A percentile compares a stretch with the other conserved stretches of the same genome.
phyloP scores from a whole-genome alignment of 2,888 invertebrate species.

The Cyaniris semiargus region DNA sequence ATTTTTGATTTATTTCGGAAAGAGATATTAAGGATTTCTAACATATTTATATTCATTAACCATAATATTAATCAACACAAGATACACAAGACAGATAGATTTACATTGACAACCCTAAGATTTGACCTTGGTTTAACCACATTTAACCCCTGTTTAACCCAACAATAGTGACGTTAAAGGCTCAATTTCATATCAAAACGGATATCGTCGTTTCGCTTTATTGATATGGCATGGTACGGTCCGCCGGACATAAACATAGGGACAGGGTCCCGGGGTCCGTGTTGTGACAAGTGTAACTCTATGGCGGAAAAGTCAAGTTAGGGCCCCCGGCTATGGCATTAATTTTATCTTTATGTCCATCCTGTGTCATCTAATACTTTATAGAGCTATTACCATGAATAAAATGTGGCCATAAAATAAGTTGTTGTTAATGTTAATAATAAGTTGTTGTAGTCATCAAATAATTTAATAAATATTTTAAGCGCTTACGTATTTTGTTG shows the following conservation, averaged over 20 bases:
- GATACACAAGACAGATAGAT: neutral
- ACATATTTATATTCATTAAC: neutral
- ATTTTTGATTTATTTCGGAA: neutral
- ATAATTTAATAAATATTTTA: neutral
- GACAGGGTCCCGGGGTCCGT: constrained; percentile 53
- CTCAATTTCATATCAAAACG: constrained; percentile 11
- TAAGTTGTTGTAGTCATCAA: neutral
- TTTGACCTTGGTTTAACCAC: neutral
- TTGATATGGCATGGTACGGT: constrained; percentile 27
- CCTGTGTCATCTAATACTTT: constrained; percentile 12
- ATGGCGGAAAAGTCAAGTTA: constrained; percentile 55
- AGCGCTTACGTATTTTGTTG: neutral
- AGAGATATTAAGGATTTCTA: neutral
- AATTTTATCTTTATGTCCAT: constrained; percentile 30
- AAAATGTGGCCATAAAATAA: neutral
- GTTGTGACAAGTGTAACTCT: constrained; percentile 61
- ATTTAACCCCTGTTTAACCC: constrained; percentile 1
- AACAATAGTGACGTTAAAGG: constrained; percentile 26
- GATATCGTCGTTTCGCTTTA: constrained; percentile 29
- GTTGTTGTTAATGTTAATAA: neutral
- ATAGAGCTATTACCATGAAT: neutral
- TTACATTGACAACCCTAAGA: neutral
- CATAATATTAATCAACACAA: neutral
- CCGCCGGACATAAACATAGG: constrained; percentile 16
- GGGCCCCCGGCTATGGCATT: constrained; percentile 31